Conservation (phyloP, 2,888 invertebrate genomes). For the Trissonchulus latispiculum region DNA sequence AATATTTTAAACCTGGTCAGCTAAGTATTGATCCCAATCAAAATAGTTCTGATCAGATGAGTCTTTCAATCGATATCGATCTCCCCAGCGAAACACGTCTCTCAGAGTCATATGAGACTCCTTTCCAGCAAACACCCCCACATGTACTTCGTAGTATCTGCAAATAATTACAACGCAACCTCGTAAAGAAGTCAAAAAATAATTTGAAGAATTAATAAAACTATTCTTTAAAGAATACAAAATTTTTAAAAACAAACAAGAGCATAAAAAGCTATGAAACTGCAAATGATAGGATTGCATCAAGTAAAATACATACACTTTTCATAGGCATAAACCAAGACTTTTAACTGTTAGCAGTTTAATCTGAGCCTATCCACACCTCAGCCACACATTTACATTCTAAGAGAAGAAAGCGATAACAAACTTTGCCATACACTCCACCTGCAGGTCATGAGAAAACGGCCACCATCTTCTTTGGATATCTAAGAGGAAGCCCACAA, state of each 20-base stretch:
- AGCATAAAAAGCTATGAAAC: no score
- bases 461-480: slow-evolving; percentile 75
- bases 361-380: no score
- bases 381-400: no score
- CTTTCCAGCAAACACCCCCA: slow-evolving; percentile 75
- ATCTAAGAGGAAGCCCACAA: slow-evolving; percentile 73
- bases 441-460: slow-evolving; percentile 83
- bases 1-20: slow-evolving; percentile 83
- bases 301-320: no score
- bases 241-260: no score
- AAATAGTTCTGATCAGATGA: slow-evolving; percentile 54
- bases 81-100: slow-evolving; percentile 90
- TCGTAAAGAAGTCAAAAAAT: no score
- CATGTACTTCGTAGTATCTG: slow-evolving; percentile 65
- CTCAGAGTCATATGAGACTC: slow-evolving; percentile 81
- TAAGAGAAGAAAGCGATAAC: background rate
- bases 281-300: no score
- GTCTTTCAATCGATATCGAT: slow-evolving; percentile 63
- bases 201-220: no score
- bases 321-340: no score
- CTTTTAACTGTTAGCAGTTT: no score
- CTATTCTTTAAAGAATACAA: no score
- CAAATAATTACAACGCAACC: no score
- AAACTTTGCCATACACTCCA: slow-evolving; percentile 48
- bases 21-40: slow-evolving; percentile 93